Evolutionary conservation across 2,797 vertebrate genomes (phyloP).

Genomic region (Cygnus olor): DNA sequence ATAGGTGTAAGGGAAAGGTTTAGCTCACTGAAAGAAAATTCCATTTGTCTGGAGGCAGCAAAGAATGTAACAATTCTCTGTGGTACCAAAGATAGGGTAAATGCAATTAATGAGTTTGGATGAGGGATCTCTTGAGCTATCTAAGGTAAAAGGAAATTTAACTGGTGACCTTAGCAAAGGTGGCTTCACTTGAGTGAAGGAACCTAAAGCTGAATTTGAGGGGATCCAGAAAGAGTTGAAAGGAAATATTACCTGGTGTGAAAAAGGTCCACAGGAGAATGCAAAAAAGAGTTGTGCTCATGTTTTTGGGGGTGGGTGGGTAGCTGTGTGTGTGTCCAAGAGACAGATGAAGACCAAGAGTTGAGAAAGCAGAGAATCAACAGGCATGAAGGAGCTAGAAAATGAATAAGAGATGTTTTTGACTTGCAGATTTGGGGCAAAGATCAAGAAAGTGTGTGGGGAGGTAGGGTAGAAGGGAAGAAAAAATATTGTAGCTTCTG

Average conservation of each 20-base stretch:
- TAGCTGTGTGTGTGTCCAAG: background rate
- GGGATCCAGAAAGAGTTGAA: background rate
- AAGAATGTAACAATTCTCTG: background rate
- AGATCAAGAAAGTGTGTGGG: background rate
- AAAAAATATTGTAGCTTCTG: background rate
- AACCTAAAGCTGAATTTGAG: background rate
- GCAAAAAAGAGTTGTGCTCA: background rate
- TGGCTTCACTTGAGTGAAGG: background rate
- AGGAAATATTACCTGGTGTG: background rate
- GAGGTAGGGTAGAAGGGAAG: background rate
- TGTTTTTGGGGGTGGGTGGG: background rate
- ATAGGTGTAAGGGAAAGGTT: background rate
- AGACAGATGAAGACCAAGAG: background rate
- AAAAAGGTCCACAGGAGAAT: background rate
- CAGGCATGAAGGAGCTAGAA: background rate
- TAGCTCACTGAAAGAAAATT: background rate
- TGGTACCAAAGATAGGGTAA: background rate
- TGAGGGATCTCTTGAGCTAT: background rate
- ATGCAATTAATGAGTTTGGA: background rate
- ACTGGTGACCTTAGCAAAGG: background rate
- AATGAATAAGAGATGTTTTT: background rate
- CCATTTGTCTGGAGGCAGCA: background rate
- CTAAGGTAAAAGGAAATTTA: background rate
- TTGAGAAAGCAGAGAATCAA: background rate
- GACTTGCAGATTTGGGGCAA: background rate